Percentiles rank a stretch among this genome's conserved stretches.
phyloP scores from a whole-genome alignment of 2,888 invertebrate genomes.

The Mongoloraphidia duomilia region DNA sequence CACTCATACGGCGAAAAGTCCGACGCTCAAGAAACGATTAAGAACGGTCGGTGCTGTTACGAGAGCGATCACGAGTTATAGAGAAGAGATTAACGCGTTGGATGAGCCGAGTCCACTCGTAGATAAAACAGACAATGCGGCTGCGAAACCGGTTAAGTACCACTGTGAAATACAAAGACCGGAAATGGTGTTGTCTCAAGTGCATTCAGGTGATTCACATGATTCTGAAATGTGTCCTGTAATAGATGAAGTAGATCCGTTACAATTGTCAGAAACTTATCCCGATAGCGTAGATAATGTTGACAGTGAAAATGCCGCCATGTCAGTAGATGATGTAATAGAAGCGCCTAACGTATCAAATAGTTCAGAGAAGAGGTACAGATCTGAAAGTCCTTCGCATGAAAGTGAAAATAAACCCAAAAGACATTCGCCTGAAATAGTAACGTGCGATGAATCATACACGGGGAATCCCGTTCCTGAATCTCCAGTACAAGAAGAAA shows the following conservation, averaged over 20 bases:
- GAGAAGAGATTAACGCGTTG: slow-evolving; percentile 19
- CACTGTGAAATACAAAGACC: slow-evolving; percentile 15
- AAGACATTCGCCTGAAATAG: slow-evolving; percentile 1
- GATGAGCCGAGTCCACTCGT: slow-evolving; percentile 8
- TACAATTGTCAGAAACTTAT: slow-evolving; percentile 8
- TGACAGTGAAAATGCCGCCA: not conserved
- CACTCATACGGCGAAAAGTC: slow-evolving; percentile 14
- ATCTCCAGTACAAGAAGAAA: too few species aligned
- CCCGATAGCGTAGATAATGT: slow-evolving; percentile 3
- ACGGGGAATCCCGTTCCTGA: too few species aligned
- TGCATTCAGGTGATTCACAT: slow-evolving; percentile 13
- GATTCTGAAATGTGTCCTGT: slow-evolving; percentile 7
- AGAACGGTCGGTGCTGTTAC: slow-evolving; percentile 55
- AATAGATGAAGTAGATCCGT: slow-evolving; percentile 14
- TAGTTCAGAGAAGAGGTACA: not conserved
- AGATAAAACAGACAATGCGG: slow-evolving; percentile 24
- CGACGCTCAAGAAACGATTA: slow-evolving; percentile 26
- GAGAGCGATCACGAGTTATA: slow-evolving; percentile 40
- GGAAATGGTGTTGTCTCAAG: slow-evolving; percentile 14
- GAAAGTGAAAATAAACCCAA: slow-evolving; percentile 1
- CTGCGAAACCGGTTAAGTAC: slow-evolving; percentile 24
- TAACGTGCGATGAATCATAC: not conserved
- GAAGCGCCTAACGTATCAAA: not conserved
- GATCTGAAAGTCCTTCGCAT: slow-evolving; percentile 1
- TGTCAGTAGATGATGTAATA: not conserved